phyloP scores from a whole-genome alignment of 2,797 vertebrate species.

The Lophius americanus region DNA sequence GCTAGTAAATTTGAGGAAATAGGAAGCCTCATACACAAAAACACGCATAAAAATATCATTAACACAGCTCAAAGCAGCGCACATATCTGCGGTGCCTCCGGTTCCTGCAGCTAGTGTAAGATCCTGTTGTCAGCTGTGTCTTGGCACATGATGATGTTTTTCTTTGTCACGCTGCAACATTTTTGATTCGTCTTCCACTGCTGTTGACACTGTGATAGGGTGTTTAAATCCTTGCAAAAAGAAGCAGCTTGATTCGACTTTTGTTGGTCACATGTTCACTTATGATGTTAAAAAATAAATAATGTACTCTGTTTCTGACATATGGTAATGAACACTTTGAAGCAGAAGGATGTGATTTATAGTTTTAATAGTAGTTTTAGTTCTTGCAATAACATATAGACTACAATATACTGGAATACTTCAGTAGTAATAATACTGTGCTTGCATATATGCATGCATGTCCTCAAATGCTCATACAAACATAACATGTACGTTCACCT shows the following conservation, averaged over 20 bases:
- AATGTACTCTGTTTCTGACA: slow-evolving; percentile 2
- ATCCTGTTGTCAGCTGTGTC: slow-evolving; percentile 52
- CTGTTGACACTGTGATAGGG: slow-evolving; percentile 30
- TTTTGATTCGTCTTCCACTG: slow-evolving; percentile 26
- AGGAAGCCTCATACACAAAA: slow-evolving; percentile 11
- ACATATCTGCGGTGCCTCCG: slow-evolving; percentile 12
- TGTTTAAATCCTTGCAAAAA: slow-evolving; percentile 22
- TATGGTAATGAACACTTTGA: background rate
- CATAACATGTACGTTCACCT: slow-evolving; percentile 29
- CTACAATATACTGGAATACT: background rate
- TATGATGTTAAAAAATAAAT: slow-evolving; percentile 18
- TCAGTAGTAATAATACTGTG: background rate
- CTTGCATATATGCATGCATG: too few species aligned
- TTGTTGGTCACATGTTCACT: slow-evolving; percentile 22
- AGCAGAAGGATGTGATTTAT: background rate
- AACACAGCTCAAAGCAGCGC: slow-evolving; percentile 21
- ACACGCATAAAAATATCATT: slow-evolving; percentile 9
- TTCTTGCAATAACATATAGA: slow-evolving; percentile 1
- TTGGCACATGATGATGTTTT: slow-evolving; percentile 43
- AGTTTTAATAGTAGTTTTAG: background rate
- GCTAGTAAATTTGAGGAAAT: slow-evolving; percentile 34
- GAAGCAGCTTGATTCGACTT: slow-evolving; percentile 27
- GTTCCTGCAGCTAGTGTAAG: slow-evolving; percentile 29
- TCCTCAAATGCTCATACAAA: slow-evolving; percentile 7
- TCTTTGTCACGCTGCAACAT: slow-evolving; percentile 41